These are phyloP conservation scores for Pyrrhosoma nymphula DNA, from an alignment of 2,888 invertebrate genomes.

Conservation along the genomic window DNA sequence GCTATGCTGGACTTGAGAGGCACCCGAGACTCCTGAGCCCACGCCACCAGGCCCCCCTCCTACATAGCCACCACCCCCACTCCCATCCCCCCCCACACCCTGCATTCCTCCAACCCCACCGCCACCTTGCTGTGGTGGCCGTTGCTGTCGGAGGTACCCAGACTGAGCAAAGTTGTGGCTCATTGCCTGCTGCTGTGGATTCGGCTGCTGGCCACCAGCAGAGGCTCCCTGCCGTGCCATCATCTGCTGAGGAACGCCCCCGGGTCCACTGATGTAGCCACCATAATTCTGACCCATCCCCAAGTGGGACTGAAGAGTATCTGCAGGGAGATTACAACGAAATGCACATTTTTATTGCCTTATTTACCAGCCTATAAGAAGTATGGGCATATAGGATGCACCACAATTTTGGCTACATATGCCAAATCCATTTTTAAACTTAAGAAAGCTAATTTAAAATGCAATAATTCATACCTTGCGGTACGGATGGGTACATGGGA, in stretches of 20 bases:
- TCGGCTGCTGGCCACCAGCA: constrained; percentile 2
- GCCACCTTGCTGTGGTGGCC: constrained; percentile 73
- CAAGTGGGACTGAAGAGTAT: constrained; percentile 68
- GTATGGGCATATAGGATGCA: no score
- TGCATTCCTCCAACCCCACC: constrained; percentile 38
- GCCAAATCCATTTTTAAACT: no score
- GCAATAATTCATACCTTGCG: constrained; percentile 68
- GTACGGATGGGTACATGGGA: constrained; percentile 77
- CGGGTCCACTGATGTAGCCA: constrained; percentile 82
- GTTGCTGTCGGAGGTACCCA: constrained; percentile 60
- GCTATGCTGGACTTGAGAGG: constrained; percentile 49
- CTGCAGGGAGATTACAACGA: not conserved
- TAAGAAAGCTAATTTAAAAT: no score
- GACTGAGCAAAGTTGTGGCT: constrained; percentile 68
- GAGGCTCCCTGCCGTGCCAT: constrained; percentile 77
- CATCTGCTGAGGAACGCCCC: constrained; percentile 77
- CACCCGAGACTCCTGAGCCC: constrained; percentile 11
- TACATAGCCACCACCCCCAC: constrained; percentile 72
- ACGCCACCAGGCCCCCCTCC: constrained; percentile 40
- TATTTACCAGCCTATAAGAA: no score
- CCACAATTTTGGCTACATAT: no score
- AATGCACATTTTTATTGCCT: no score
- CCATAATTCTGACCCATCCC: constrained; percentile 84
- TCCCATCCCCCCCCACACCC: constrained; percentile 41
- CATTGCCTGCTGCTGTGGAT: constrained; percentile 68